These are phyloP conservation scores for Meloidogyne exigua DNA, from an alignment of 1,140 invertebrate genomes.

Conservation along the genomic window DNA sequence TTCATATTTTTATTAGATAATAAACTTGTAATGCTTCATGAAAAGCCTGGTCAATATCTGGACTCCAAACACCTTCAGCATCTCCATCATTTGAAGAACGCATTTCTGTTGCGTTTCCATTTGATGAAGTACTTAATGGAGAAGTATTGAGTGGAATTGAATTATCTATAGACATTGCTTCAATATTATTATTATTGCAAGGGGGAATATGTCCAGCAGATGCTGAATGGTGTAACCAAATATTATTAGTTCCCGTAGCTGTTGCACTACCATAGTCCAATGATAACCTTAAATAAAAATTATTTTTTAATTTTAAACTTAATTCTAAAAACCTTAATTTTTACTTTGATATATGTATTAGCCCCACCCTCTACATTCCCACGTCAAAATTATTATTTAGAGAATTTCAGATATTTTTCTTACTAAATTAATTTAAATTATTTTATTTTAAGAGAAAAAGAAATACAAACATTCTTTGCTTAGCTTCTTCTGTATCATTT, in stretches of 20 bases:
- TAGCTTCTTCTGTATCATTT: neutral
- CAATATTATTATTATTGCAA: constrained; percentile 5
- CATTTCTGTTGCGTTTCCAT: constrained; percentile 8
- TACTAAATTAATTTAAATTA: no score
- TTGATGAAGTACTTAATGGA: constrained; percentile 17
- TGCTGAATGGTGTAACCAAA: neutral
- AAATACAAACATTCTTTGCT: neutral
- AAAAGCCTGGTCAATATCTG: constrained; percentile 99
- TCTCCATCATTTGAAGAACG: constrained; percentile 67
- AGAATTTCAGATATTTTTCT: no score
- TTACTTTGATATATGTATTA: no score
- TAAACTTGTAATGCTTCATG: constrained; percentile 99
- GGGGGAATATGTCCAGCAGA: constrained; percentile 4
- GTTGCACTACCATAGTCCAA: neutral
- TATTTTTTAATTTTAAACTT: no score
- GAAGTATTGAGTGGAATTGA: constrained; percentile 16
- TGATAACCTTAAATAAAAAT: neutral
- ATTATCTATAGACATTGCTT: neutral
- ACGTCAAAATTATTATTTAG: no score
- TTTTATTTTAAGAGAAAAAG: neutral
- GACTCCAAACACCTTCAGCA: constrained; percentile 98
- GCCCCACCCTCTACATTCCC: no score
- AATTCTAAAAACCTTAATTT: no score
- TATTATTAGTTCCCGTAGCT: neutral
- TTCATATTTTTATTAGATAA: constrained; percentile 40